Evolutionary conservation across 1,140 invertebrate genomes (phyloP).

Genomic region (Panonychus citri): DNA sequence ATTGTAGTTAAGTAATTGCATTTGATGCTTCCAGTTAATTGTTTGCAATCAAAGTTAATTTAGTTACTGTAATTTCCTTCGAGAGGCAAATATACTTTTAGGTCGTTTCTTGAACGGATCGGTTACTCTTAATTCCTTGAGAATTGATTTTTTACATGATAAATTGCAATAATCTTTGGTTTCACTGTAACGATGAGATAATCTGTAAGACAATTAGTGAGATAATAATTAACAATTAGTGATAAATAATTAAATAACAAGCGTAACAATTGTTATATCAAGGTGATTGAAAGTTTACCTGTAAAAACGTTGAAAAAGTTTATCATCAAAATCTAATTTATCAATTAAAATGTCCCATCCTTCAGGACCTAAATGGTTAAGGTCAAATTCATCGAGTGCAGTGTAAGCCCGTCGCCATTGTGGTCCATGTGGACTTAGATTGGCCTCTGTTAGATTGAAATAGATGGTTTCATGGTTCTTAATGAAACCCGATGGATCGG

Average conservation of each 20-base stretch:
- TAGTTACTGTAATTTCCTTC: not conserved
- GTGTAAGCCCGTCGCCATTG: conserved; percentile 73
- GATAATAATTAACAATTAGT: not conserved
- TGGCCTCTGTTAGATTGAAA: conserved; percentile 84
- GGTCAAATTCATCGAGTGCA: conserved; percentile 51
- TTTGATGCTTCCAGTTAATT: no score
- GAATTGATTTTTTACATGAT: not conserved
- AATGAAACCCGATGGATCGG: conserved; percentile 40
- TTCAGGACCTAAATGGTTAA: conserved; percentile 49
- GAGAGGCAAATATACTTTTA: not conserved
- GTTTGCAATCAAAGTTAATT: no score
- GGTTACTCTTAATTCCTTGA: not conserved
- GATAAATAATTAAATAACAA: not conserved
- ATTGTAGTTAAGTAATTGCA: no score
- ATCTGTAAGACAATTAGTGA: not conserved
- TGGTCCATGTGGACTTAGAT: conserved; percentile 30
- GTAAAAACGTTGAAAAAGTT: conserved; percentile 62
- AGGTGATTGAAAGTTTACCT: conserved; percentile 51
- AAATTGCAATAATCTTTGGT: no score
- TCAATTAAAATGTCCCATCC: conserved; percentile 67
- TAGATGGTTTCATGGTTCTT: conserved; percentile 85
- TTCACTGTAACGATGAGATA: not conserved
- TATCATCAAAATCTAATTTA: conserved; percentile 54
- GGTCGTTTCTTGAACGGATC: not conserved
- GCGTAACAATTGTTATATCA: not conserved